phyloP scores from a whole-genome alignment of 2,888 invertebrate genomes.

The Andrena praecox region DNA sequence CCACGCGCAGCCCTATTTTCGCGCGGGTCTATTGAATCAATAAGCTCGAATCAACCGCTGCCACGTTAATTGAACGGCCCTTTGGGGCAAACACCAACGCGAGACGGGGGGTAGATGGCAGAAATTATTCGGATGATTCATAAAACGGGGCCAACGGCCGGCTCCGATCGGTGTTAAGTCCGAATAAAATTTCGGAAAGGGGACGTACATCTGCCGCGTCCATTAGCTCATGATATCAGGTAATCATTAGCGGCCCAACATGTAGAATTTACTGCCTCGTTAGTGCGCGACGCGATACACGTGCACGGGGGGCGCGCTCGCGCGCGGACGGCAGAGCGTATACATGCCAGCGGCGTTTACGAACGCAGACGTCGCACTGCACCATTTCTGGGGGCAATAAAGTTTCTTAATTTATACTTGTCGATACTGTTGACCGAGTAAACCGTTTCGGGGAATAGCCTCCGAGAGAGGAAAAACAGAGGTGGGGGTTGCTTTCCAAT shows the following conservation, averaged over 20 bases:
- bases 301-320: not conserved
- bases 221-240: slow-evolving; percentile 68
- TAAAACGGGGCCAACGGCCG: not conserved
- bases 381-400: slow-evolving; percentile 60
- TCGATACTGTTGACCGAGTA: slow-evolving; percentile 56
- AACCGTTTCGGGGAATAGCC: slow-evolving; percentile 36
- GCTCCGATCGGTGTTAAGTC: slow-evolving; percentile 20
- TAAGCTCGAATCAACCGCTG: slow-evolving; percentile 21
- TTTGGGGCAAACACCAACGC: slow-evolving; percentile 10
- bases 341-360: slow-evolving; percentile 42
- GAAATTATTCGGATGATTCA: slow-evolving; percentile 18
- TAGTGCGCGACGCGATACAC: slow-evolving; percentile 55
- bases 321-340: slow-evolving; percentile 10
- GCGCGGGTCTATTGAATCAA: slow-evolving; percentile 18
- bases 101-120: too few species aligned
- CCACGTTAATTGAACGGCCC: slow-evolving; percentile 28
- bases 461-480: slow-evolving; percentile 9
- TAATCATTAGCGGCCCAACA: slow-evolving; percentile 66
- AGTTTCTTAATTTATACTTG: slow-evolving; percentile 66
- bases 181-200: slow-evolving; percentile 50
- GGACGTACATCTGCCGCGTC: slow-evolving; percentile 64
- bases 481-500: slow-evolving; percentile 34
- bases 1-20: slow-evolving; percentile 2
- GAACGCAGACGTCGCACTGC: slow-evolving; percentile 63
- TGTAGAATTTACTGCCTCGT: slow-evolving; percentile 69